These are phyloP conservation scores for Leptura quadrifasciata DNA, from an alignment of 2,888 invertebrate species.

Conservation along the genomic window DNA sequence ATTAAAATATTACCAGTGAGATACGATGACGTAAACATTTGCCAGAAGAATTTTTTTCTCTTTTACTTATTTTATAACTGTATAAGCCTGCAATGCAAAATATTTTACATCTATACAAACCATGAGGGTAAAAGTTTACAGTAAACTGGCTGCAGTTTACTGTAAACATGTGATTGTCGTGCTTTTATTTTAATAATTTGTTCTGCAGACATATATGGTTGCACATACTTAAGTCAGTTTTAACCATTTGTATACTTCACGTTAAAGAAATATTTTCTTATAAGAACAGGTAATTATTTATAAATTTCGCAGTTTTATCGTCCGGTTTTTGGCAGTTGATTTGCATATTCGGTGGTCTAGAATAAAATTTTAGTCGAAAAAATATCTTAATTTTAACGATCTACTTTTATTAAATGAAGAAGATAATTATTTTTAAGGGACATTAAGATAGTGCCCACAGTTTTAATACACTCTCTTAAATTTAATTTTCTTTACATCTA, in stretches of 20 bases:
- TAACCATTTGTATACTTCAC: background rate
- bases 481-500: no score
- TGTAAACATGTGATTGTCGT: conserved; percentile 1
- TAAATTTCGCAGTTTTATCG: background rate
- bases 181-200: conserved; percentile 7
- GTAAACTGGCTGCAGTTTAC: background rate
- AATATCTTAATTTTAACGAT: no score
- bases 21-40: conserved; percentile 4
- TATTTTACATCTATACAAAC: background rate
- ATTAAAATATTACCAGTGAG: conserved; percentile 4
- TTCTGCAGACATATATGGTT: background rate
- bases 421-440: no score
- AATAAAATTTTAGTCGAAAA: background rate
- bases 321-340: background rate
- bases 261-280: conserved; percentile 1
- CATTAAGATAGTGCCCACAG: no score
- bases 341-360: background rate
- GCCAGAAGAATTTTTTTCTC: background rate
- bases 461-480: no score
- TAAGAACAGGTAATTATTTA: background rate
- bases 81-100: conserved; percentile 1
- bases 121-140: conserved; percentile 3
- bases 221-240: background rate
- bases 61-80: conserved; percentile 4
- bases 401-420: no score